Percentiles rank a stretch among this genome's conserved stretches.
Conservation (phyloP, 2,113 vertebrate species). For the Channa argus region DNA sequence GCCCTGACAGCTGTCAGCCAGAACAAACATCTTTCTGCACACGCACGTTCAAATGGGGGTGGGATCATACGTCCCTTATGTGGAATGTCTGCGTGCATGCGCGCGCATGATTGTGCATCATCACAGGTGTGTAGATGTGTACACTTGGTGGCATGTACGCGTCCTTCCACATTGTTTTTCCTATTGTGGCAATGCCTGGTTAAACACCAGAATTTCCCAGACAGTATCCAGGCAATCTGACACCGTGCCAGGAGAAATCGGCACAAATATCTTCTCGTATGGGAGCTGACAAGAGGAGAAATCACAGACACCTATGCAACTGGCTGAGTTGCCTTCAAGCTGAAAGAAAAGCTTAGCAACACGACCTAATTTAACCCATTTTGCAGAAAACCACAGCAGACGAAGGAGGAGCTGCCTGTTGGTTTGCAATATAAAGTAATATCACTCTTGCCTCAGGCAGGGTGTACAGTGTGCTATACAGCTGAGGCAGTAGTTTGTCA, state of each 20-base stretch:
- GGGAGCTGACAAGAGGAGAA: constrained; percentile 59
- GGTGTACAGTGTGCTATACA: constrained; percentile 39
- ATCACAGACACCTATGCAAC: constrained; percentile 65
- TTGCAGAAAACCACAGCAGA: constrained; percentile 27
- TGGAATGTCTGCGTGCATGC: neutral
- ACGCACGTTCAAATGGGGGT: neutral
- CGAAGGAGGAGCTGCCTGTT: constrained; percentile 33
- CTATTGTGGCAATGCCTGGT: constrained; percentile 44
- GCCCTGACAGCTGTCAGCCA: constrained; percentile 82
- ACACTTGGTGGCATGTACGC: neutral
- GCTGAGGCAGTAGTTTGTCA: constrained; percentile 23
- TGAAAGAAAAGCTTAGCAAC: constrained; percentile 34
- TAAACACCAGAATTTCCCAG: constrained; percentile 45
- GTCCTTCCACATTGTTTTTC: neutral
- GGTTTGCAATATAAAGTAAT: constrained; percentile 52
- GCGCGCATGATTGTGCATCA: neutral
- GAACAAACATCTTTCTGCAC: constrained; percentile 58
- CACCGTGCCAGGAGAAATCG: constrained; percentile 66
- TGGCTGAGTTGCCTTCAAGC: constrained; percentile 41
- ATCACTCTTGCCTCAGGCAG: constrained; percentile 40
- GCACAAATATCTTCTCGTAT: constrained; percentile 40
- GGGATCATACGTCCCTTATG: neutral
- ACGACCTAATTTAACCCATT: constrained; percentile 63
- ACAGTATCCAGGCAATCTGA: constrained; percentile 44
- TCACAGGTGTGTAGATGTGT: constrained; percentile 2